Base-by-base conservation (phyloP, 2,797 vertebrate genomes). In the Catostomus latipinnis region DNA sequence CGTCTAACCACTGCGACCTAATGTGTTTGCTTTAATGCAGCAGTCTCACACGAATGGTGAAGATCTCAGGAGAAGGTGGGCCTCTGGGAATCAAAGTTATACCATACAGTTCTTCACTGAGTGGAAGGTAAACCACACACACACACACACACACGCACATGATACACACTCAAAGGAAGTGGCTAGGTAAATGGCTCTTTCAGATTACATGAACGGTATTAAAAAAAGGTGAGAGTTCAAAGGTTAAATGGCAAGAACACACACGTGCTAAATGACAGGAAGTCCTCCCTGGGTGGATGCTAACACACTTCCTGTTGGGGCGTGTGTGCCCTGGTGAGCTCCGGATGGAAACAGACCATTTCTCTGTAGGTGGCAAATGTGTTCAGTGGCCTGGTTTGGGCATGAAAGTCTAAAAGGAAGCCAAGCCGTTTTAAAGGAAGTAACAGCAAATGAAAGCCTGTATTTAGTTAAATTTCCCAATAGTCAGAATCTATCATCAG, bases 1-100 rank as follows among this genome's bases (percentile, higher is more conserved):
- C 10, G 6, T 22, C 67, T 71, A 62, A 62, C 54, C 18, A 13
- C 43, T 1, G 14, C n/a, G 14, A 54, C 52, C 12, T 5, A 22
- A 48, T 78, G 67, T 62, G n/a, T 53, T 82, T 72, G 68, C 83
- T 62, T 83, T 86, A 85, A 80, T 87, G 73, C 89, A 96, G 96
- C 77, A 87, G 89, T 78, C 87, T 98, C 85, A 97, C 95, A 9
- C 96, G 92, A 93, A 90, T 69, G 0, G 94, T 98, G 84, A 93
- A 96, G 85, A 93, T 98, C 89, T 92, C 93, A 56, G 96, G 95
- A 58, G 95, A 98, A 87, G 91, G 89, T 68, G 95, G 95, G 6
- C 96, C 97, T 0, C 89, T 99, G 84, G 98, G 98, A 13, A 98
- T 99, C 84, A 97, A 98, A 6, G 97, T 98, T 34, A 93, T 97